phyloP scores from a whole-genome alignment of 2,888 invertebrate species.

The Lutraria lutraria region DNA sequence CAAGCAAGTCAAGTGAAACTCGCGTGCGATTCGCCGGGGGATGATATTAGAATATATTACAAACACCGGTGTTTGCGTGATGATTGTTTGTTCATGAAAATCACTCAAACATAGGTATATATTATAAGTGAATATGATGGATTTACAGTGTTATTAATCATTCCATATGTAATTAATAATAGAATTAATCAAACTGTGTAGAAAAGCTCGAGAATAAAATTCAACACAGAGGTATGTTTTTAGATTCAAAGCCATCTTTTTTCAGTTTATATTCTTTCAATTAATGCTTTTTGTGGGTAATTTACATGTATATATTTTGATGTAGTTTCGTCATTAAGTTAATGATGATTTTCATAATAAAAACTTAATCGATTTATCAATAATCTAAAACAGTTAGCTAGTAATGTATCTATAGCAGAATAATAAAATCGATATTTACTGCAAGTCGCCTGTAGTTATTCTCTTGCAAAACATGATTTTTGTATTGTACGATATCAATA shows the following conservation, averaged over 20 bases:
- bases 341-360: too few species aligned
- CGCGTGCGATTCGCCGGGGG: background rate
- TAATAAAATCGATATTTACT: background rate
- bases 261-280: background rate
- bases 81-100: background rate
- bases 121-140: background rate
- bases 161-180: background rate
- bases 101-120: background rate
- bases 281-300: background rate
- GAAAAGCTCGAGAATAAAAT: background rate
- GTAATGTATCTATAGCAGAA: background rate
- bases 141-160: slow-evolving; percentile 3
- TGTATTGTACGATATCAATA: background rate
- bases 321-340: background rate
- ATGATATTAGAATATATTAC: background rate
- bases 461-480: background rate
- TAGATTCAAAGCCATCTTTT: background rate
- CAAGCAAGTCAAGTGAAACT: background rate
- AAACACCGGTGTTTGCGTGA: slow-evolving; percentile 5
- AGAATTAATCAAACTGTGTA: background rate
- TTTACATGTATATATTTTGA: background rate
- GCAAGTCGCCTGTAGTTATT: background rate
- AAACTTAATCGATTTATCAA: background rate
- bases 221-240: background rate
- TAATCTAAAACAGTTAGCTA: background rate